Evolutionary conservation across 2,888 invertebrate genomes (phyloP).

Genomic region (Phasia obesa): DNA sequence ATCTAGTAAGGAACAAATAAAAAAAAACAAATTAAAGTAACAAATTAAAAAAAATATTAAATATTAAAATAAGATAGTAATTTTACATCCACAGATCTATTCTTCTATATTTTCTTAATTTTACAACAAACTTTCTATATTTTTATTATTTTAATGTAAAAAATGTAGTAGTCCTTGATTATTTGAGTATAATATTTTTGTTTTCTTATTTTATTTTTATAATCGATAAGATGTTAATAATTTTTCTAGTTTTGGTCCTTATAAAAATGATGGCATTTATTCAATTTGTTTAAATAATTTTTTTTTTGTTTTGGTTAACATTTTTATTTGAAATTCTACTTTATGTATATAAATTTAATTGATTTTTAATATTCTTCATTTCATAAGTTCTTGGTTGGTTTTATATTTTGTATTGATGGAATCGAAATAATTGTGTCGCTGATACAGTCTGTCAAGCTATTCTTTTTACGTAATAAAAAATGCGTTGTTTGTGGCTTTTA

Average conservation of each 20-base stretch:
- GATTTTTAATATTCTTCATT: conserved; percentile 16
- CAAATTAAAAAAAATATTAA: too few species aligned
- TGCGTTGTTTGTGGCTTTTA: too few species aligned
- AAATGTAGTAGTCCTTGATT: conserved; percentile 34
- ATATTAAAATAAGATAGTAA: too few species aligned
- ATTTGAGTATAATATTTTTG: conserved; percentile 6
- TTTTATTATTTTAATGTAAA: conserved; percentile 19
- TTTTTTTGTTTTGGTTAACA: conserved; percentile 3
- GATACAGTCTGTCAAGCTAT: too few species aligned
- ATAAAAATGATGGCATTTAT: conserved; percentile 60
- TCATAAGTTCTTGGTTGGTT: conserved; percentile 24
- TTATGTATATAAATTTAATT: background rate
- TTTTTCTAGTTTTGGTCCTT: conserved; percentile 52
- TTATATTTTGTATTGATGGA: background rate
- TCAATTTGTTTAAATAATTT: conserved; percentile 11
- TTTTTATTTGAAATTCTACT: conserved; percentile 17
- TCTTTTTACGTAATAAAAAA: too few species aligned
- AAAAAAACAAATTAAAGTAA: too few species aligned
- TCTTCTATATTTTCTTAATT: conserved; percentile 26
- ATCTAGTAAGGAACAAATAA: too few species aligned
- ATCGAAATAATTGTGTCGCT: too few species aligned
- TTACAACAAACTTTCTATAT: conserved; percentile 34
- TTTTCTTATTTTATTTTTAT: conserved; percentile 5
- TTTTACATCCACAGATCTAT: too few species aligned
- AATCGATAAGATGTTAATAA: background rate